phyloP scores from a whole-genome alignment of 2,888 invertebrate species.

The Sericinus montela region DNA sequence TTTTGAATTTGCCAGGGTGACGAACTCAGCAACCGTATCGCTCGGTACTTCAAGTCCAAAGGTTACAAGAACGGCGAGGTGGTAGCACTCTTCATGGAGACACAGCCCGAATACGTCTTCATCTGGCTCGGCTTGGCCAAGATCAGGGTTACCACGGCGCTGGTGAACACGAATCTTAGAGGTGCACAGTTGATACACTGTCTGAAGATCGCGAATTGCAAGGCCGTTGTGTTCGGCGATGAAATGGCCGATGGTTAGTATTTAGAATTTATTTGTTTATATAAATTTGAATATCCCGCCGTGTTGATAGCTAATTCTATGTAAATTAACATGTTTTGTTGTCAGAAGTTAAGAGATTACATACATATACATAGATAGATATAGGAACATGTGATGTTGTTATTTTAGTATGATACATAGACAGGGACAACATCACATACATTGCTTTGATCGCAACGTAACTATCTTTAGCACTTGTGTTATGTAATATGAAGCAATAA shows the following conservation, averaged over 20 bases:
- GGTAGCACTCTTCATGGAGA: constrained; percentile 93
- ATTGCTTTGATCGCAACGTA: too few relatives aligned
- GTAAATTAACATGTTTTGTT: too few relatives aligned
- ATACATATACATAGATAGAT: too few relatives aligned
- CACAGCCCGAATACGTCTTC: constrained; percentile 91
- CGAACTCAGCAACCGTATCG: constrained; percentile 78
- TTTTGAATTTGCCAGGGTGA: constrained; percentile 65
- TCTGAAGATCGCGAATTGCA: constrained; percentile 86
- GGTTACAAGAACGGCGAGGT: constrained; percentile 85
- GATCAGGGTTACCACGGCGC: constrained; percentile 87
- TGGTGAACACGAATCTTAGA: constrained; percentile 94
- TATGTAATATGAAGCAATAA: too few relatives aligned
- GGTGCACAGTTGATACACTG: constrained; percentile 89
- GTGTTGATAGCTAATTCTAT: too few relatives aligned
- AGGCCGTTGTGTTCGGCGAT: constrained; percentile 87
- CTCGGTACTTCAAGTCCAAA: constrained; percentile 75
- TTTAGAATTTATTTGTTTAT: neutral
- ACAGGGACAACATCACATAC: too few relatives aligned
- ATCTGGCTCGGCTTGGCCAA: constrained; percentile 96
- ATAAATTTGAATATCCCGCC: too few relatives aligned
- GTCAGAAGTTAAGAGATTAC: too few relatives aligned
- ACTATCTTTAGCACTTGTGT: too few relatives aligned
- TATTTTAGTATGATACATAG: too few relatives aligned
- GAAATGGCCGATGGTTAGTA: constrained; percentile 74
- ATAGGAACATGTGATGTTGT: too few relatives aligned